Evolutionary conservation across 2,113 vertebrate species (phyloP).

Genomic region (Sisor rabdophorus): DNA sequence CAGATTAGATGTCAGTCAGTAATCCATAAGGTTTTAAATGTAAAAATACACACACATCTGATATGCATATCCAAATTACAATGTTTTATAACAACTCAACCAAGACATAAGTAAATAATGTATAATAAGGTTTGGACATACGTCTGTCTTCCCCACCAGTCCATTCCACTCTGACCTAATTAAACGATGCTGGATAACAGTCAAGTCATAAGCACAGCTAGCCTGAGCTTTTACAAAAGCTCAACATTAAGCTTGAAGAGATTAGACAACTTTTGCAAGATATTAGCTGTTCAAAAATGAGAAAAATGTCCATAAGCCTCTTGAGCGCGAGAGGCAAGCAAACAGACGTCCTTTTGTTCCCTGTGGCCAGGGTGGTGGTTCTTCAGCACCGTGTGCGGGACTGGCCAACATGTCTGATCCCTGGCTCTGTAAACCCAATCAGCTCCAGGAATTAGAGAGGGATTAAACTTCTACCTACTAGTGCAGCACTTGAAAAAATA

Average conservation of each 20-base stretch:
- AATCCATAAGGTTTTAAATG: not conserved
- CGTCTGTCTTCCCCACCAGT: conserved; percentile 42
- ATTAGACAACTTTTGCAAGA: conserved; percentile 93
- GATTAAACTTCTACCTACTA: conserved; percentile 69
- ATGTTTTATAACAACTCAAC: too few species aligned
- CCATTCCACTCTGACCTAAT: conserved; percentile 75
- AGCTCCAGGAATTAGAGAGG: conserved; percentile 65
- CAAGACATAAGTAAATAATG: not conserved
- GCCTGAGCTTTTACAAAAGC: conserved; percentile 73
- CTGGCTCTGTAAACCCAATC: conserved; percentile 65
- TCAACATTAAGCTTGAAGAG: conserved; percentile 90
- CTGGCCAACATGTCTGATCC: conserved; percentile 71
- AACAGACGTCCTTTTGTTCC: conserved; percentile 89
- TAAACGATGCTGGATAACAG: conserved; percentile 71
- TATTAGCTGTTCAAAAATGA: conserved; percentile 99
- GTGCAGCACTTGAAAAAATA: conserved; percentile 59
- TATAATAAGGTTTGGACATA: not conserved
- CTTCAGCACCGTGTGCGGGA: conserved; percentile 63
- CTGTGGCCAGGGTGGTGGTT: conserved; percentile 44
- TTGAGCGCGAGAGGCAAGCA: conserved; percentile 73
- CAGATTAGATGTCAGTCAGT: not conserved
- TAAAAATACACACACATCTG: not conserved
- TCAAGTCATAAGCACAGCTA: conserved; percentile 68
- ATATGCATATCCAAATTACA: not conserved
- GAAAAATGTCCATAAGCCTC: conserved; percentile 98